Percentiles rank a stretch among this genome's conserved stretches.
phyloP scores from a whole-genome alignment of 2,888 invertebrate genomes.

The Drosophila phalerata region DNA sequence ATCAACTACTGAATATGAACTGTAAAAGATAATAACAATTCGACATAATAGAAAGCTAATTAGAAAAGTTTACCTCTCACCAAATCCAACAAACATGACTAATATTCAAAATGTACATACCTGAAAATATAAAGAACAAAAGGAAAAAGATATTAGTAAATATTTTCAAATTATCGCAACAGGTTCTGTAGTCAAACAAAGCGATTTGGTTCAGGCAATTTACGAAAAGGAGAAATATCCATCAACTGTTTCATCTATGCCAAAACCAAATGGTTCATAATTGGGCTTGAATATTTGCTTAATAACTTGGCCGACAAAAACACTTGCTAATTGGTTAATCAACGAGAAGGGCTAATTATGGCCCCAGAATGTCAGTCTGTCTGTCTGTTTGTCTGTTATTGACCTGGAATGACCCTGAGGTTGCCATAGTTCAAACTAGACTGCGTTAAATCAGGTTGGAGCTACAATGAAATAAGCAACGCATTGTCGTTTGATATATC shows the following conservation, averaged over 20 bases:
- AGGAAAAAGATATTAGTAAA: constrained; percentile 57
- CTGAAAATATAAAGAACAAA: constrained; percentile 44
- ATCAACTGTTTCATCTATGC: constrained; percentile 13
- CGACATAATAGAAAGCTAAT: background rate
- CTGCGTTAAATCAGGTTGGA: constrained; percentile 42
- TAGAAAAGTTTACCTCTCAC: background rate
- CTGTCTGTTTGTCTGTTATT: constrained; percentile 20
- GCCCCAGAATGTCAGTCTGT: background rate
- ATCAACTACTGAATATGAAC: background rate
- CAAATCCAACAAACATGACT: background rate
- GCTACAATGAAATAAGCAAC: constrained; percentile 7
- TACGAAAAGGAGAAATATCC: background rate
- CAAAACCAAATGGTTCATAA: constrained; percentile 54
- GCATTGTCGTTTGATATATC: constrained; percentile 18
- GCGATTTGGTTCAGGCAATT: constrained; percentile 8
- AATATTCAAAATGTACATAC: constrained; percentile 36
- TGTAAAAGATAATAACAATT: background rate
- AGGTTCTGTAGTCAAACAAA: constrained; percentile 33
- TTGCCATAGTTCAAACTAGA: constrained; percentile 7
- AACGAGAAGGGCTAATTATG: constrained; percentile 37
- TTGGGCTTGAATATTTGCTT: constrained; percentile 61
- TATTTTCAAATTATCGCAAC: constrained; percentile 12
- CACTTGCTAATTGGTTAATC: constrained; percentile 34
- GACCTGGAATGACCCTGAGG: constrained; percentile 36
- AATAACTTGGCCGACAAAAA: constrained; percentile 32